Evolutionary conservation across 2,797 vertebrate species (phyloP), one percentile per base, ranked within the genome.

Genomic region (Sebastes trivittatus): DNA sequence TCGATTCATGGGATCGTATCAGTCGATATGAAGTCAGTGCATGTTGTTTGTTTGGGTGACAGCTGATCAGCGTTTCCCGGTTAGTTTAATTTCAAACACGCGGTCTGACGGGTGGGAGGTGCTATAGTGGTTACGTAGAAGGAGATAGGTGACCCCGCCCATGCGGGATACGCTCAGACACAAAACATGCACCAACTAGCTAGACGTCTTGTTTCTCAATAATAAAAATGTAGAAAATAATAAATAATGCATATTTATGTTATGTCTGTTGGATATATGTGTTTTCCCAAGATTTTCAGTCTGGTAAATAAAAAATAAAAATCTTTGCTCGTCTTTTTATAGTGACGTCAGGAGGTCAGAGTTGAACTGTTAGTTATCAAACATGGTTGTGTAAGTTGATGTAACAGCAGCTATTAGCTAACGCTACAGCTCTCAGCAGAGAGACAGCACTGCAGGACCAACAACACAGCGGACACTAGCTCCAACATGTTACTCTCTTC

Each of bases 271-370:
- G 1, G 2, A 10, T 46, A 3, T 32, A 42, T 1, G 4, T 6
- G 18, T 66, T 71, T 27, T 52, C 4, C 7, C 7, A 38, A 38
- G 8, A 9, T 22, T 52, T 52, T 10, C 1, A 3, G 30, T 32
- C 1, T 8, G 27, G 7, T 0, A n/a, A 22, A 58, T 1, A 29
- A 29, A 63, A 54, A 46, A 46, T 2, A 1, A 34, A 46, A 11
- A 13, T 27, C 1, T 8, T 27, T 8, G 2, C n/a, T 42, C 11
- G 29, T 60, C 20, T 3, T 1, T 27, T 59, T 27, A 1, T 52
- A 58, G 38, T 92, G 91, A 93, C 92, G 91, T 90, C 89, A 83
- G 0, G 20, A 64, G 90, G 90, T 93, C 84, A 89, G 64, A 94
- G 94, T 90, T 93, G 88, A 92, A 46, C 16, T 3, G 5, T 11